phyloP scores from a whole-genome alignment of 1,140 invertebrate genomes.

The Procambarus clarkii region DNA sequence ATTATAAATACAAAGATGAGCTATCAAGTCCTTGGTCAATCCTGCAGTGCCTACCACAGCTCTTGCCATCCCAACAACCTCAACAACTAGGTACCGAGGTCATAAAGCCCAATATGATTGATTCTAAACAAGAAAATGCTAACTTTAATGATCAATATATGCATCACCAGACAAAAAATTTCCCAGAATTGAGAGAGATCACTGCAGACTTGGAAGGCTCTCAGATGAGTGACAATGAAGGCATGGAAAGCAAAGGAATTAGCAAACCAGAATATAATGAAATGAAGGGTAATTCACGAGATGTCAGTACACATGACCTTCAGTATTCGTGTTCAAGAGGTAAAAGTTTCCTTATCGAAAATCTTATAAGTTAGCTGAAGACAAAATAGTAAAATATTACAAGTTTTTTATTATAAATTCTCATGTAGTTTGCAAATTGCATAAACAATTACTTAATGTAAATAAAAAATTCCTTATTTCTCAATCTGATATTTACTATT shows the following conservation, averaged over 20 bases:
- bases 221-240: neutral
- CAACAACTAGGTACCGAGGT: no score
- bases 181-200: neutral
- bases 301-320: neutral
- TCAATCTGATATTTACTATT: no score
- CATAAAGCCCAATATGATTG: neutral
- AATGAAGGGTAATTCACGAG: neutral
- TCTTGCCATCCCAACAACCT: constrained; percentile 9
- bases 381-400: neutral
- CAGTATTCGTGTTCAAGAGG: neutral
- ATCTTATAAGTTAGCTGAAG: constrained; percentile 30
- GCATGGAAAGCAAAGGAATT: neutral
- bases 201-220: neutral
- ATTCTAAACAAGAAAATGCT: neutral
- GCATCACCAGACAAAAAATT: neutral
- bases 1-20: neutral
- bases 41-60: constrained; percentile 20
- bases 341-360: constrained; percentile 40
- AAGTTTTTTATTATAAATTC: no score
- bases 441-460: no score
- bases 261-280: neutral
- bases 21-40: constrained; percentile 16
- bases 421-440: no score
- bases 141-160: neutral
- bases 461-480: no score